Evolutionary conservation across 2,113 vertebrate genomes (phyloP).

Genomic region (Phylloscopus trochiloides): DNA sequence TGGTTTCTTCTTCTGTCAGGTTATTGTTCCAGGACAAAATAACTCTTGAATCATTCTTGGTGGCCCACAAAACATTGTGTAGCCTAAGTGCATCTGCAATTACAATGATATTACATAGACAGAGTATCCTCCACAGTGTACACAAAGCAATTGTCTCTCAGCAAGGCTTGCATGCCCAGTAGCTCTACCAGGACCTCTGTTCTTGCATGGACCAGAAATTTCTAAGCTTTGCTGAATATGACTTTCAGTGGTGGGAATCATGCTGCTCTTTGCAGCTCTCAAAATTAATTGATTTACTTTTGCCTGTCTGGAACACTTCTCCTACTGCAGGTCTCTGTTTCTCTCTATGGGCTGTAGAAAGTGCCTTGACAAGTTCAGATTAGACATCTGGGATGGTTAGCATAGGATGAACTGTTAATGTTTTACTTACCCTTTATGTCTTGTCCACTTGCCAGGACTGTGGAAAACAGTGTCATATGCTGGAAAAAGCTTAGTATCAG

Average conservation of each 20-base stretch:
- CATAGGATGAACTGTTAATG: neutral
- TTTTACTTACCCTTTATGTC: constrained; percentile 24
- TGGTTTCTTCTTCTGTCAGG: constrained; percentile 34
- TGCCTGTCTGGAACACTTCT: neutral
- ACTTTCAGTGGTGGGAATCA: neutral
- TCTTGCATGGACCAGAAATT: neutral
- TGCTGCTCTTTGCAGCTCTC: neutral
- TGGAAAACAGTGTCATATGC: neutral
- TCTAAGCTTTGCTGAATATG: neutral
- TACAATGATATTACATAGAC: neutral
- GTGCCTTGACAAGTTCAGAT: neutral
- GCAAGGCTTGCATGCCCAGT: neutral
- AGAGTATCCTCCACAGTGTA: neutral
- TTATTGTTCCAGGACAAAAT: constrained; percentile 49
- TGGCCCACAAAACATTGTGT: neutral
- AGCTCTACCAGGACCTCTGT: neutral
- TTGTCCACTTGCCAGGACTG: neutral
- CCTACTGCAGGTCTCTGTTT: neutral
- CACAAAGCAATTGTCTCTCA: neutral
- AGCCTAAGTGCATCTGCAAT: constrained; percentile 17
- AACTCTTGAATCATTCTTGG: neutral
- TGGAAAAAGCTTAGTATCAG: neutral
- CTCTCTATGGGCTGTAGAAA: neutral
- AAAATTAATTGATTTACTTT: neutral
- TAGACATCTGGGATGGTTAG: neutral